phyloP scores from a whole-genome alignment of 2,113 vertebrate species.

The Seriola dumerili region DNA sequence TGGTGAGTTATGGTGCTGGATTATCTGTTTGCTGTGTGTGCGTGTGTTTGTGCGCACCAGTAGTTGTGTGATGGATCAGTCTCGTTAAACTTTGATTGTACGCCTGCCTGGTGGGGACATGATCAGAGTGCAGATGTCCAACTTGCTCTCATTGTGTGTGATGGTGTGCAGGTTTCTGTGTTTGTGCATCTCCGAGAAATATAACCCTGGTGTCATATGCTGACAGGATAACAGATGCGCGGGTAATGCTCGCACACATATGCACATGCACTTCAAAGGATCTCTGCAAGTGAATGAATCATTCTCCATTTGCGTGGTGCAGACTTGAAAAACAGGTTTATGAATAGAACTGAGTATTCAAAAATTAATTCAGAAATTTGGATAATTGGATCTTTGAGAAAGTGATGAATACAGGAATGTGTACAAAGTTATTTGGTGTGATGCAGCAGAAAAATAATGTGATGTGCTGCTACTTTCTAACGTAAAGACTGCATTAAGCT shows the following conservation, averaged over 20 bases:
- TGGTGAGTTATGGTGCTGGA: constrained; percentile 23
- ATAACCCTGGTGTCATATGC: constrained; percentile 48
- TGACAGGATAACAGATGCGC: constrained; percentile 55
- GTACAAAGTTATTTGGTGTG: background rate
- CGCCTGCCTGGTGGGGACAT: constrained; percentile 41
- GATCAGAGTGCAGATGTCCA: constrained; percentile 66
- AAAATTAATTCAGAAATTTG: background rate
- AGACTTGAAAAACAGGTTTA: background rate
- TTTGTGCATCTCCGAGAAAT: constrained; percentile 42
- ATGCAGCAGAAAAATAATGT: background rate
- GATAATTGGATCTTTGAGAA: background rate
- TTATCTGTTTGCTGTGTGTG: constrained; percentile 21
- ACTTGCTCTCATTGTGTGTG: constrained; percentile 48
- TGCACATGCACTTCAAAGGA: constrained; percentile 29
- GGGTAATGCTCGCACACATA: background rate
- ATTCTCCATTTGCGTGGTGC: background rate
- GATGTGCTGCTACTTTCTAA: background rate
- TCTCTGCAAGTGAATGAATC: constrained; percentile 36
- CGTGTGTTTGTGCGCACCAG: constrained; percentile 18
- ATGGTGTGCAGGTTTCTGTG: constrained; percentile 33
- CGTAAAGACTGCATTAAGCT: background rate
- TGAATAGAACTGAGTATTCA: background rate
- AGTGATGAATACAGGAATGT: background rate
- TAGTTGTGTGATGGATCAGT: constrained; percentile 60
- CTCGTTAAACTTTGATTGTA: constrained; percentile 73